Conservation (phyloP, 2,888 invertebrate species). For the Andrena bucephala region DNA sequence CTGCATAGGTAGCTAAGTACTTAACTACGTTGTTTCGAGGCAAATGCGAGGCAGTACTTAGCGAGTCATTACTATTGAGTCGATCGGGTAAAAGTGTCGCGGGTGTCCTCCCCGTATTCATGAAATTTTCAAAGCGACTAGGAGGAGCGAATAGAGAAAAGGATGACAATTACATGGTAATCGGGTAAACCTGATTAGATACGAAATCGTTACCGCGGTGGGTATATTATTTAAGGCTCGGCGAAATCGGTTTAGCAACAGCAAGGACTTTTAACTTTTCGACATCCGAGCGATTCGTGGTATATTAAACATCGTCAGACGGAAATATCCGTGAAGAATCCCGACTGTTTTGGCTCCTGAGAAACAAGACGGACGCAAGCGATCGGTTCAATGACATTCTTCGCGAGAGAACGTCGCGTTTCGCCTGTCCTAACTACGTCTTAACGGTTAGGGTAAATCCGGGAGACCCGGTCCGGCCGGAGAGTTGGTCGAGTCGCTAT, state of each 20-base stretch:
- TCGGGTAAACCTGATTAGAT: conserved; percentile 4
- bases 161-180: background rate
- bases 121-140: background rate
- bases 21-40: too few relatives aligned
- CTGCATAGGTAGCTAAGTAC: too few relatives aligned
- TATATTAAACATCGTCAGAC: conserved; percentile 47
- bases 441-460: background rate
- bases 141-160: background rate
- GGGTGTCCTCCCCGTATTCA: background rate
- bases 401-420: background rate
- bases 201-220: background rate
- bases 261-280: conserved; percentile 30
- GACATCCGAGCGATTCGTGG: conserved; percentile 23
- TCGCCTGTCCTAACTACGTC: background rate
- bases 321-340: conserved; percentile 50
- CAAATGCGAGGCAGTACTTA: too few relatives aligned
- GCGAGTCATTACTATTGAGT: background rate
- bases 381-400: conserved; percentile 4
- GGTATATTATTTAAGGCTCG: conserved; percentile 1
- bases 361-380: background rate
- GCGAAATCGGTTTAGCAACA: conserved; percentile 12
- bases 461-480: too few relatives aligned
- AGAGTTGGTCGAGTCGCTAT: too few relatives aligned
- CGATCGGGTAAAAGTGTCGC: background rate
- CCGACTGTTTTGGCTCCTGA: background rate